These are phyloP conservation scores for Montipora efflorescens DNA, from an alignment of 64 coral and sea anemone species.

Conservation along the genomic window DNA sequence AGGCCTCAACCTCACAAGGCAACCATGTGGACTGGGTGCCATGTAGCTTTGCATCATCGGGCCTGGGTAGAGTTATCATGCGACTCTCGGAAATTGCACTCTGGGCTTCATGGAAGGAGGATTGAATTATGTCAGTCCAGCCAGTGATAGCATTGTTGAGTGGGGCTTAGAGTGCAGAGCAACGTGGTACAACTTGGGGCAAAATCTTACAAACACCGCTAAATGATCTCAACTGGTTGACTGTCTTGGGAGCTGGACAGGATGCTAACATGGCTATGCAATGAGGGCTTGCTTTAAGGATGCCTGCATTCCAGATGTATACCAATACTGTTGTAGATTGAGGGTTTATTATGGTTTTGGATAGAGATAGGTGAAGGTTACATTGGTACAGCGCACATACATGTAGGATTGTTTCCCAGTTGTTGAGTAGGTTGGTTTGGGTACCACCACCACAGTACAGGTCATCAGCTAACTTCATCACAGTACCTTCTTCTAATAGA, in stretches of 20 bases:
- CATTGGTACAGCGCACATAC: background rate
- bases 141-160: no score
- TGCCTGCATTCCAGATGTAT: slow-evolving; percentile 34
- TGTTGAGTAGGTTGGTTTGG: background rate
- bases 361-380: slow-evolving; percentile 50
- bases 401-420: background rate
- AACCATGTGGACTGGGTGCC: background rate
- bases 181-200: no score
- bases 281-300: slow-evolving; percentile 5
- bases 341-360: slow-evolving; percentile 37
- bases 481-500: slow-evolving; percentile 28
- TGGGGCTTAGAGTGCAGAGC: no score
- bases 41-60: background rate
- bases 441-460: background rate
- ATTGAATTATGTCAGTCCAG: no score
- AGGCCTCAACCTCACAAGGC: background rate
- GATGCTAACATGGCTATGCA: no score
- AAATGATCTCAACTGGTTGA: no score
- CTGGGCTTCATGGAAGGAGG: no score
- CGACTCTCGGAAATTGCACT: no score
- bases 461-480: slow-evolving; percentile 35
- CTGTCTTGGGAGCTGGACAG: no score
- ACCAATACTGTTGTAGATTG: slow-evolving; percentile 17
- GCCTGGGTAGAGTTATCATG: no score
- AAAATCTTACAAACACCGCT: no score